phyloP scores from a whole-genome alignment of 2,113 vertebrate species.

The Megaceryle torquata region DNA sequence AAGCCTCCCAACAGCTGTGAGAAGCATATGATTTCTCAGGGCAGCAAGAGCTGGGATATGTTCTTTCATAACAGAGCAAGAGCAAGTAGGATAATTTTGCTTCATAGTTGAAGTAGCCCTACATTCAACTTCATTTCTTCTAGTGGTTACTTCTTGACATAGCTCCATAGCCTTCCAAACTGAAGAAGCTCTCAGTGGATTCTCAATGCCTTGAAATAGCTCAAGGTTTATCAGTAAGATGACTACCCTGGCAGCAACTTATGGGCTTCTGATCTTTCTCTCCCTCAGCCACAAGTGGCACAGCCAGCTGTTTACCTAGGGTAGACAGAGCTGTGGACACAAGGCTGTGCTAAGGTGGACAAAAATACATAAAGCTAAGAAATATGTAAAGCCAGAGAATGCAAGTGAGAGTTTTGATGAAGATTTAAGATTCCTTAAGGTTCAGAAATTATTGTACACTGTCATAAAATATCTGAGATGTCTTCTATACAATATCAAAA shows the following conservation, averaged over 20 bases:
- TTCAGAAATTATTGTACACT: background rate
- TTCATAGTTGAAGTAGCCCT: background rate
- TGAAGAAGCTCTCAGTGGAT: background rate
- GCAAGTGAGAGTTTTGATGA: background rate
- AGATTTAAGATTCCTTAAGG: background rate
- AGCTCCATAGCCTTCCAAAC: background rate
- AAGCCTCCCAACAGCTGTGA: background rate
- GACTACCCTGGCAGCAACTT: background rate
- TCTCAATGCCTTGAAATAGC: background rate
- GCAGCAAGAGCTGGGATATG: background rate
- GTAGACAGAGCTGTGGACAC: background rate
- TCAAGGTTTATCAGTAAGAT: background rate
- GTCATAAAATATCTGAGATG: background rate
- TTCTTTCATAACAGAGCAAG: background rate
- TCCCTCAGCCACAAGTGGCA: background rate
- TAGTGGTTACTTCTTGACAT: conserved; percentile 3
- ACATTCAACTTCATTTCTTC: conserved; percentile 7
- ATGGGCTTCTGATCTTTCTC: background rate
- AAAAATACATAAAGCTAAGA: background rate
- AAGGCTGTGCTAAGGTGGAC: background rate
- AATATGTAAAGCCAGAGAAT: background rate
- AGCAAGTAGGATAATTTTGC: background rate
- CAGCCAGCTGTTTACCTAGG: background rate
- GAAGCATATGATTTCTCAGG: background rate
- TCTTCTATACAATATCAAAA: background rate